Conservation (phyloP, 2,113 vertebrate species). For the Dipodomys stephensi region DNA sequence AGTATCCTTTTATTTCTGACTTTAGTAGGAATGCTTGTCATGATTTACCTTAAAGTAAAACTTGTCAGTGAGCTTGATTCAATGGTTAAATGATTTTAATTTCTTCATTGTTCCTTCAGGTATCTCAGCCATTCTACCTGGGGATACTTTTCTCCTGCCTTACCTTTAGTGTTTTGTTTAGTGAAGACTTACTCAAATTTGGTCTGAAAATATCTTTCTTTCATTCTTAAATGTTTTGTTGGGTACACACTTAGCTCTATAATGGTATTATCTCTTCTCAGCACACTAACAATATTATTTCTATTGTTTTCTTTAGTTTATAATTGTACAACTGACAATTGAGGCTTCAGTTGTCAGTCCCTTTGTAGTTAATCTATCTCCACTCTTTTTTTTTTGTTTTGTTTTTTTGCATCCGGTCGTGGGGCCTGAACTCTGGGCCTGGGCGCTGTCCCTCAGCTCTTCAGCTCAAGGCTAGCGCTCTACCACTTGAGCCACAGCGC, state of each 20-base stretch:
- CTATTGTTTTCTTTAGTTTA: neutral
- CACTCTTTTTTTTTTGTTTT: too few species aligned
- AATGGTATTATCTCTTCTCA: neutral
- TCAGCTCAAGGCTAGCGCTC: too few species aligned
- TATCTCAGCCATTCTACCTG: neutral
- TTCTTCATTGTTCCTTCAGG: neutral
- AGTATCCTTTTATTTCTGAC: neutral
- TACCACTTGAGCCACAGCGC: too few species aligned
- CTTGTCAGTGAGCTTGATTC: neutral
- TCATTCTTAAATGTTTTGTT: conserved; percentile 18
- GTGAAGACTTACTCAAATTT: neutral
- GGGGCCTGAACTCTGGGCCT: too few species aligned
- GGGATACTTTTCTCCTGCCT: neutral
- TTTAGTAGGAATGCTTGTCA: neutral
- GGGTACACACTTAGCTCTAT: neutral
- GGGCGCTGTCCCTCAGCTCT: too few species aligned
- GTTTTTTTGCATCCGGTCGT: too few species aligned
- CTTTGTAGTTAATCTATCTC: neutral
- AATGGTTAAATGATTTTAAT: neutral
- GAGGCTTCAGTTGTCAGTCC: neutral
- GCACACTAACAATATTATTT: neutral
- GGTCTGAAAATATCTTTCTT: conserved; percentile 35
- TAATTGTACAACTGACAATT: neutral
- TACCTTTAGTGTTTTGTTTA: conserved; percentile 32
- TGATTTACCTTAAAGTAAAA: neutral